Percentiles rank a stretch among this genome's conserved stretches.
phyloP scores from a whole-genome alignment of 2,113 vertebrate genomes.

The Sinocyclocheilus rhinocerous region DNA sequence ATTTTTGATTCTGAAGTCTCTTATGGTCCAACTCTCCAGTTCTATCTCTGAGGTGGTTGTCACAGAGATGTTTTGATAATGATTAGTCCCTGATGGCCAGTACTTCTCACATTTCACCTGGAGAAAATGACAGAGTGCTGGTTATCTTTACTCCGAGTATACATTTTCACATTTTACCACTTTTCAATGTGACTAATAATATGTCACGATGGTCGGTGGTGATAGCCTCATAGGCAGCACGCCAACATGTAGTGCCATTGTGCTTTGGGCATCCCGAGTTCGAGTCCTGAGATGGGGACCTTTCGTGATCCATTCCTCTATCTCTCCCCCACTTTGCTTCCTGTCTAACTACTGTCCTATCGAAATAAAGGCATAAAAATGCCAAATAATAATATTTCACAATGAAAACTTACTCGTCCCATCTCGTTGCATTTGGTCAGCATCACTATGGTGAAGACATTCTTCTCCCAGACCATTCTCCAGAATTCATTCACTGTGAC shows the following conservation, averaged over 20 bases:
- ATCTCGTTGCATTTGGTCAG: slow-evolving; percentile 93
- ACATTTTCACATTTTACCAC: background rate
- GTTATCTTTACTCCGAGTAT: background rate
- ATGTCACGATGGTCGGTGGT: too few relatives aligned
- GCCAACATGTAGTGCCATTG: too few relatives aligned
- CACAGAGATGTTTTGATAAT: slow-evolving; percentile 82
- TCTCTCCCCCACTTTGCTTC: too few relatives aligned
- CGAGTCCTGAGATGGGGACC: too few relatives aligned
- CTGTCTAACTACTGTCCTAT: too few relatives aligned
- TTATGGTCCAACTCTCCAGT: slow-evolving; percentile 92
- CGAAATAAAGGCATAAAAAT: too few relatives aligned
- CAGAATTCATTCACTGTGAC: slow-evolving; percentile 90
- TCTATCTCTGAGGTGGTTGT: slow-evolving; percentile 79
- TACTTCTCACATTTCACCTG: slow-evolving; percentile 97
- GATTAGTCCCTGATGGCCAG: slow-evolving; percentile 82
- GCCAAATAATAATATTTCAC: background rate
- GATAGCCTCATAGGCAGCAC: too few relatives aligned
- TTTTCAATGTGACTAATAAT: background rate
- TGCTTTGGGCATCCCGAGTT: too few relatives aligned
- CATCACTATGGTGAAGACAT: slow-evolving; percentile 88
- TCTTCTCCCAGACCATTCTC: slow-evolving; percentile 97
- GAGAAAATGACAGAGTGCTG: slow-evolving; percentile 8
- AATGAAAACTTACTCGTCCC: slow-evolving; percentile 82
- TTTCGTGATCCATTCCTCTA: too few relatives aligned
- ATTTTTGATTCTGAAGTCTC: slow-evolving; percentile 89